Percentiles rank a stretch among this genome's conserved stretches.
Evolutionary conservation across 92 coral and sea anemone species (phyloP).

Genomic region (Zoanthus sansibaricus): DNA sequence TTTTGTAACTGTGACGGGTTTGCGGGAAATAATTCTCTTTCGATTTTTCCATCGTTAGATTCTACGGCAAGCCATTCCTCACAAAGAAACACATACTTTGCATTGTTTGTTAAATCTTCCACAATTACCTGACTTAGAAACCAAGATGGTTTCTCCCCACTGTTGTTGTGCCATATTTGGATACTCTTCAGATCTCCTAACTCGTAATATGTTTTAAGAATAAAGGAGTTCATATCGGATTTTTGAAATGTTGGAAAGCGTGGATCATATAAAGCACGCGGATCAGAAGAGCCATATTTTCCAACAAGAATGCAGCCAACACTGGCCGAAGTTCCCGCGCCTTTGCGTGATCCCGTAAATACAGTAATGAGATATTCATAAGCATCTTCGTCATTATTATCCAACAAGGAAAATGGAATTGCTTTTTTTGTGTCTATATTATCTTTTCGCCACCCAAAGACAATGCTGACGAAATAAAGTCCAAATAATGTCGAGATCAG

Average conservation of each 20-base stretch:
- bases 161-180: slow-evolving; percentile 91
- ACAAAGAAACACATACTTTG: slow-evolving; percentile 80
- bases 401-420: slow-evolving; percentile 66
- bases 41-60: slow-evolving; percentile 85
- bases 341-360: slow-evolving; percentile 75
- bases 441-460: slow-evolving; percentile 37
- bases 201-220: slow-evolving; percentile 70
- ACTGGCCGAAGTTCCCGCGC: slow-evolving; percentile 82
- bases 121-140: slow-evolving; percentile 82
- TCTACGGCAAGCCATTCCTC: slow-evolving; percentile 98
- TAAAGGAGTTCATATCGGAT: slow-evolving; percentile 83
- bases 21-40: slow-evolving; percentile 75
- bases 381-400: slow-evolving; percentile 66
- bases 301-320: slow-evolving; percentile 82
- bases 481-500: slow-evolving; percentile 34
- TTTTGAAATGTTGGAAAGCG: slow-evolving; percentile 71
- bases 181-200: slow-evolving; percentile 77
- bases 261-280: slow-evolving; percentile 74
- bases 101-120: slow-evolving; percentile 75
- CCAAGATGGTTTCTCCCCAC: slow-evolving; percentile 90
- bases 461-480: slow-evolving; percentile 15
- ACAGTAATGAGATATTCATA: slow-evolving; percentile 83
- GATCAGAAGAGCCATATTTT: slow-evolving; percentile 67
- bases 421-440: slow-evolving; percentile 46
- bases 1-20: slow-evolving; percentile 70